Evolutionary conservation across 2,797 vertebrate species (phyloP), one percentile per base, ranked within the genome.

Genomic region (Bufotes viridis): DNA sequence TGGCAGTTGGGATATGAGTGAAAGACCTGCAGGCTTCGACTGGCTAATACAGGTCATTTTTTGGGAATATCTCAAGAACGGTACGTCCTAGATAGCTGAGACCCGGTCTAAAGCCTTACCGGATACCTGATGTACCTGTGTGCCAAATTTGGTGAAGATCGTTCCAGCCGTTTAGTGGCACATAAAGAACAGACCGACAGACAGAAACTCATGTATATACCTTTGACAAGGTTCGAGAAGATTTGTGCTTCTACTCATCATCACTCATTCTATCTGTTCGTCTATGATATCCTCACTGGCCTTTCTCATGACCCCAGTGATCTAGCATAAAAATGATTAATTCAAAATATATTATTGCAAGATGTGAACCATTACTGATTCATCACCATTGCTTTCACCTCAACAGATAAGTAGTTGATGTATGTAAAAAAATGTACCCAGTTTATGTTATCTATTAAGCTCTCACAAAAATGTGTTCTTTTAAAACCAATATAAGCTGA

Each of bases 321-420:
- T 82, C 26, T 14, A 63, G 65, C 61, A 51, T 67, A 42, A 49
- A 67, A 55, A 24, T 82, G 42, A 82, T 69, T 82, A 4, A 82
- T 55, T 67, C 29, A 17, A 1, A 82, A 82, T 65, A 55, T 49
- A 69, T 69, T 55, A 69, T 51, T 69, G 10, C 8, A 69, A 82
- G n/a, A 69, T 82, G 49, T 55, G 61, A 82, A 82, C 17, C n/a
- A 69, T 18, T 34, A 70, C 15, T 82, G 22, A 53, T 82, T 55
- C n/a, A 18, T 51, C 42, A 20, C 3, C 2, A 53, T 11, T 51
- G 34, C 42, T 75, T 51, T 9, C 14, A 49, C 42, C 49, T 51
- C 5, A 53, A 75, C 6, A 12, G 72, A 51, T 75, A 12, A 11
- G 20, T 22, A 29, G 20, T 51, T 51, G 9, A 53, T 49, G 11